phyloP scores from a whole-genome alignment of 1,140 invertebrate species.

The Drosophila paulistorum region DNA sequence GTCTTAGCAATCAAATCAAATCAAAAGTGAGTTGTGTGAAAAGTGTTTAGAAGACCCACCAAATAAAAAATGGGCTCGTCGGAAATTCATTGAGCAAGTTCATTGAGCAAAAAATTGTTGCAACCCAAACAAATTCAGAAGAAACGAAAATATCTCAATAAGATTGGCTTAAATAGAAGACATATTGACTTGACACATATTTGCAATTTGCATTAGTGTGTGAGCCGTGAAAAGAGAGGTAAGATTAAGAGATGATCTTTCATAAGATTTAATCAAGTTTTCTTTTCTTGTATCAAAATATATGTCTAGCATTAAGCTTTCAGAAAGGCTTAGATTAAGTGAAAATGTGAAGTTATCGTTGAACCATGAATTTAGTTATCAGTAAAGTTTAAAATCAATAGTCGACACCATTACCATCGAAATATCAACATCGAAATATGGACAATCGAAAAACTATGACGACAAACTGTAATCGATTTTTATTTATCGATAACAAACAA shows the following conservation, averaged over 20 bases:
- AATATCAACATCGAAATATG: too few species aligned
- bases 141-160: neutral
- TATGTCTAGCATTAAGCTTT: too few species aligned
- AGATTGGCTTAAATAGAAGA: neutral
- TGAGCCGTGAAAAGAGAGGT: neutral
- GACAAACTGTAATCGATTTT: neutral
- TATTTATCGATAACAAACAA: too few species aligned
- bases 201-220: neutral
- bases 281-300: too few species aligned
- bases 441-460: too few species aligned
- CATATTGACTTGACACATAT: slow-evolving; percentile 3
- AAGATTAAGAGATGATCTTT: neutral
- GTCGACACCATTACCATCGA: too few species aligned
- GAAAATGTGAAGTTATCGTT: neutral
- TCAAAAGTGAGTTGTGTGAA: slow-evolving; percentile 9
- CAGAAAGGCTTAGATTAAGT: too few species aligned
- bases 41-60: neutral
- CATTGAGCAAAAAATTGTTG: neutral
- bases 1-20: slow-evolving; percentile 9
- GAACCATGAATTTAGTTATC: too few species aligned
- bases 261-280: too few species aligned
- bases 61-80: neutral
- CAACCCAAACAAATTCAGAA: slow-evolving; percentile 27
- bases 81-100: slow-evolving; percentile 1
- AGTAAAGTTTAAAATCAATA: too few species aligned